Base-by-base conservation (phyloP, 2,797 vertebrate species). In the Channa striata region DNA sequence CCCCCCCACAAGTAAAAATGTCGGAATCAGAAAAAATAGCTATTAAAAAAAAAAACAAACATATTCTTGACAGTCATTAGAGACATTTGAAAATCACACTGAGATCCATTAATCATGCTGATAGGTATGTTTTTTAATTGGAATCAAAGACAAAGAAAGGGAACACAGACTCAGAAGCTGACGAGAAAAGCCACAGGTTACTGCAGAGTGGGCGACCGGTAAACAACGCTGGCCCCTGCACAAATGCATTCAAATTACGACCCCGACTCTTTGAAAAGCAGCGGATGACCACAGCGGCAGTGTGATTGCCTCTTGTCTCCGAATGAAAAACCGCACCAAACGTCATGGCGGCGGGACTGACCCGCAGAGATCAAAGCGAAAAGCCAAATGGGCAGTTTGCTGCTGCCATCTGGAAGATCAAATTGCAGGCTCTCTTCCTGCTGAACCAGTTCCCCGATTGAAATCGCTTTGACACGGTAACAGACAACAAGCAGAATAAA, bases 21-120 rank as follows among this genome's bases (percentile, higher is more conserved):
- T 34, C 17, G 48, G 42, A 62, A 33, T 69, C 19, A 19, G 11
- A 47, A 71, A 64, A 65, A 54, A 53, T 23, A 62, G 64, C 36
- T 44, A 56, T 76, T 13, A 63, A 61, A 12, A 19, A 64, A 10
- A n/a, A 50, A 62, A 67, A 48, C 19, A 51, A 34, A 70, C 17
- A 76, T 11, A 21, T 46, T 51, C 54, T 67, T 46, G 1, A 63
- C 77, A 81, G 68, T 57, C 53, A 39, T 63, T 70, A 48, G 60
- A 60, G 58, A 81, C 13, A n/a, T 78, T 67, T 68, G 48, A 71
- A 81, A 81, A 86, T 62, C 79, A 85, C 83, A 87, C 51, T 75
- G 59, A 89, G 82, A 79, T 80, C 60, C 11, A 33, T 74, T 73
- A 61, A 72, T 82, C 86, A 85, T 89, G 89, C 89, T 71, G 48